These are phyloP conservation scores for Trimorus sp. DNA, from an alignment of 2,888 invertebrate genomes.

Conservation along the genomic window DNA sequence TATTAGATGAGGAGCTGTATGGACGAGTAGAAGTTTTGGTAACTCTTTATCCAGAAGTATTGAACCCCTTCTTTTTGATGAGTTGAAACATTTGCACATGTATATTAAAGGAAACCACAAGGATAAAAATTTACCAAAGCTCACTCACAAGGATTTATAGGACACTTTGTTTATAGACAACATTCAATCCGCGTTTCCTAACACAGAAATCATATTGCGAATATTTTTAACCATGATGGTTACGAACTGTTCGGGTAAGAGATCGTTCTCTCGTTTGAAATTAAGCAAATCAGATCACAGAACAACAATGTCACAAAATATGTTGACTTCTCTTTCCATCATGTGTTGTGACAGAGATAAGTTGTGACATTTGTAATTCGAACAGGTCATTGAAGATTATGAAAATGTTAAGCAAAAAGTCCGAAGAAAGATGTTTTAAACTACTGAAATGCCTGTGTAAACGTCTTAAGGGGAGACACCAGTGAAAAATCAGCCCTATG, in stretches of 20 bases:
- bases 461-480: no score
- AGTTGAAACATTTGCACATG: not conserved
- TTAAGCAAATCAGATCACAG: conserved; percentile 19
- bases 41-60: no score
- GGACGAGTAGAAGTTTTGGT: not conserved
- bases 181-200: conserved; percentile 24
- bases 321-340: conserved; percentile 28
- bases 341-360: conserved; percentile 34
- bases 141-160: not conserved
- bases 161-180: conserved; percentile 4
- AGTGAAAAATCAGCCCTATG: no score
- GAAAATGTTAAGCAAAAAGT: not conserved
- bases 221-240: conserved; percentile 29
- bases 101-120: not conserved
- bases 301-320: conserved; percentile 37
- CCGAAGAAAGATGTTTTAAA: not conserved
- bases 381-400: not conserved
- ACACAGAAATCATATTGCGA: conserved; percentile 18
- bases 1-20: not conserved
- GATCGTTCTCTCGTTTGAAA: conserved; percentile 35
- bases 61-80: no score
- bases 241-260: conserved; percentile 44
- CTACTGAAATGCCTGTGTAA: not conserved
- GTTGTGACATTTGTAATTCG: conserved; percentile 14
- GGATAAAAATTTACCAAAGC: not conserved